Evolutionary conservation across 2,797 vertebrate genomes (phyloP), one percentile per base, ranked within the genome.

Genomic region (Sebastes elongatus): DNA sequence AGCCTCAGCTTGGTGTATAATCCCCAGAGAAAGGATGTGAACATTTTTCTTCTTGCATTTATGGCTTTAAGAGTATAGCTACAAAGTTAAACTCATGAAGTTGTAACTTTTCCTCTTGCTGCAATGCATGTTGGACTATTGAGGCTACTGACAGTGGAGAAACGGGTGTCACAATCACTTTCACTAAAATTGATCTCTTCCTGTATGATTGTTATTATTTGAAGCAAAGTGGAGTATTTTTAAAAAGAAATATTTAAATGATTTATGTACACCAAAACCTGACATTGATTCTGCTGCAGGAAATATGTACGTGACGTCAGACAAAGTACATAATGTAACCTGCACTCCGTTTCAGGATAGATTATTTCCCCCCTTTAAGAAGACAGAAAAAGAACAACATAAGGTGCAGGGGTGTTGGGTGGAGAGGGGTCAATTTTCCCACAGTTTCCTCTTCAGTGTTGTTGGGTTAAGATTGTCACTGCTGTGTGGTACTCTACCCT

Each of bases 401-500:
- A 71, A 78, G 84, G 69, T 68, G 75, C 75, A 61, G 53, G 69
- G 82, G 65, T 57, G 86, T 49, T 7, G 78, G 78, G 82, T 52
- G 81, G 35, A 86, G 82, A 89, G 70, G 75, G 88, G 89, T 89
- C 87, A 85, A 71, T 88, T 84, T 86, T 88, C 80, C 80, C 88
- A 56, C 86, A 28, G 74, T 75, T 88, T 75, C 81, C 85, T 86
- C 86, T 63, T 75, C 62, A 68, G 35, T 71, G 86, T 87, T 74
- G 80, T 78, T 76, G 83, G 83, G 92, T 91, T 87, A 75, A 88
- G 85, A 87, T 87, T 89, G 84, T 90, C 83, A 67, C 88, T 86
- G 88, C 84, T 84, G 87, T 84, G 88, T 78, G 86, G 63, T 79
- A 42, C 80, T 87, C 86, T 77, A 60, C 82, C 91, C 90, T 14